Percentiles rank a stretch among this genome's conserved stretches.
Evolutionary conservation across 2,888 invertebrate genomes (phyloP).

Genomic region (Luffia ferchaultella): DNA sequence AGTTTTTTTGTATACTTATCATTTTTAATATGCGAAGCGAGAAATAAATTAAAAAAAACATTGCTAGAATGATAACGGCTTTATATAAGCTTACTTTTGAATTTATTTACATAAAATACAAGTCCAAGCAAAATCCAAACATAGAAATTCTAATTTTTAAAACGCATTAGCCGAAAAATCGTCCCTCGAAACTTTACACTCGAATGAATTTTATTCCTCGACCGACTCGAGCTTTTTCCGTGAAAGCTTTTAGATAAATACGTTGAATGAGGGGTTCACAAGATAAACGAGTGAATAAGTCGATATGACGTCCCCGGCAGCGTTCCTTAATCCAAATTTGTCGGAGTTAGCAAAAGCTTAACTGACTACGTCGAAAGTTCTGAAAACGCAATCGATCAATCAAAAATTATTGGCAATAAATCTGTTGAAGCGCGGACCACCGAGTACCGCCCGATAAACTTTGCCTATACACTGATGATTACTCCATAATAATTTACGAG

Average conservation of each 20-base stretch:
- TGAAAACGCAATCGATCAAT: conserved; percentile 38
- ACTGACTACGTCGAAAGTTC: conserved; percentile 5
- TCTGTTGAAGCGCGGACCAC: conserved; percentile 31
- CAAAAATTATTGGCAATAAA: conserved; percentile 63
- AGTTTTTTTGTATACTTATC: too few relatives aligned
- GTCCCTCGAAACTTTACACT: neutral
- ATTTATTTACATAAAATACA: too few relatives aligned
- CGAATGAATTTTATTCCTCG: neutral
- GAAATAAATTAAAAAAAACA: too few relatives aligned
- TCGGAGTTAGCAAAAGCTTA: conserved; percentile 1
- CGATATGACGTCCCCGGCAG: neutral
- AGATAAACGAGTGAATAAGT: neutral
- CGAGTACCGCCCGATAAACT: conserved; percentile 23
- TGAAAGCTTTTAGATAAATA: neutral
- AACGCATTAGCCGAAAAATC: neutral
- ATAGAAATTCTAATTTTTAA: too few relatives aligned
- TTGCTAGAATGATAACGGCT: too few relatives aligned
- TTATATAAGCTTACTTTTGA: too few relatives aligned
- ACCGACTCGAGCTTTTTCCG: neutral
- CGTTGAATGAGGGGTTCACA: neutral
- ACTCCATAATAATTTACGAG: conserved; percentile 34
- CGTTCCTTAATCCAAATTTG: neutral
- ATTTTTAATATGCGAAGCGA: too few relatives aligned
- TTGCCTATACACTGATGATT: conserved; percentile 50
- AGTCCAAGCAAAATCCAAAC: too few relatives aligned